phyloP scores from a whole-genome alignment of 2,888 invertebrate species.

The Acronicta psi region DNA sequence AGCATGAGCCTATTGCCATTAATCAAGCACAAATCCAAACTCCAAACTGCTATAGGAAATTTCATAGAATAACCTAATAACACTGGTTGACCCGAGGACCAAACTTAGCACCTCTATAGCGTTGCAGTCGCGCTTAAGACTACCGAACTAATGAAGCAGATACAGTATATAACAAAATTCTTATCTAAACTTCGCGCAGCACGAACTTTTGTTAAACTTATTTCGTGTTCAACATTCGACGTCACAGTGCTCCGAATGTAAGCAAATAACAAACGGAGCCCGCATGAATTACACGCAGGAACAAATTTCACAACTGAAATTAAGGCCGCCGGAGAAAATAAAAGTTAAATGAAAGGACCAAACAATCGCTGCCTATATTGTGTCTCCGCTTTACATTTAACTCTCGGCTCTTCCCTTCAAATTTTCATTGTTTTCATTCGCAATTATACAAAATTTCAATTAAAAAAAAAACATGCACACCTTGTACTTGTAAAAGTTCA shows the following conservation, averaged over 20 bases:
- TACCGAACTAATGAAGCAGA: too few relatives aligned
- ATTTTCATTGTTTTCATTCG: too few relatives aligned
- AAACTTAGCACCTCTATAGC: too few relatives aligned
- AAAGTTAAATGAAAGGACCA: conserved; percentile 69
- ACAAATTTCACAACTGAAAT: conserved; percentile 64
- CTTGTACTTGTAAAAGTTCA: too few relatives aligned
- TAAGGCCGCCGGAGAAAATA: conserved; percentile 55
- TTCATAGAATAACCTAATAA: too few relatives aligned
- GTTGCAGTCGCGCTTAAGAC: too few relatives aligned
- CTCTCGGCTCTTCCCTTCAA: conserved; percentile 4
- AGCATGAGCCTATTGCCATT: too few relatives aligned
- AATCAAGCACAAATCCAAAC: too few relatives aligned
- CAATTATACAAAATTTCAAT: too few relatives aligned
- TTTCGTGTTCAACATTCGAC: conserved; percentile 25
- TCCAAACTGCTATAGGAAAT: too few relatives aligned
- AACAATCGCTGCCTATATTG: conserved; percentile 47
- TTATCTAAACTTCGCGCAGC: not conserved
- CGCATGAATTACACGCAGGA: conserved; percentile 65
- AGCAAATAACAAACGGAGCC: conserved; percentile 57
- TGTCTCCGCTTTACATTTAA: conserved; percentile 28
- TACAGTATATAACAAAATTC: not conserved
- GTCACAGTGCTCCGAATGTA: conserved; percentile 34
- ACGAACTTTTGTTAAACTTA: conserved; percentile 9
- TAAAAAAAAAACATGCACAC: too few relatives aligned
- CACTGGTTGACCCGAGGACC: too few relatives aligned